Evolutionary conservation across 2,888 invertebrate genomes (phyloP), one percentile per base, ranked within the genome.

Genomic region (Eubasilissa splendida): DNA sequence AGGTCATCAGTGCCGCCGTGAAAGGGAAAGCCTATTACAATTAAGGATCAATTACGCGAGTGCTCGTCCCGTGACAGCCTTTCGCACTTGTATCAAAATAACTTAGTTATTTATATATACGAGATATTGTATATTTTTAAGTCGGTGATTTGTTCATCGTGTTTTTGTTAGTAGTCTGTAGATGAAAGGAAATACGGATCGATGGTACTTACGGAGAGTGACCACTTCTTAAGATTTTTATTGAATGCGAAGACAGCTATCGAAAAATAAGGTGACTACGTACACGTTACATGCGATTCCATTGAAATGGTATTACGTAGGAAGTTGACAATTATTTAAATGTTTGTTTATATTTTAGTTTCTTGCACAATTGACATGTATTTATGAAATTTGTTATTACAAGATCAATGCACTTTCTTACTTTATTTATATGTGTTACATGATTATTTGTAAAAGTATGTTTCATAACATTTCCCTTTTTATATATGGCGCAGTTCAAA

Each of bases 1-100:
- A 95, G 85, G 92, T 95, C 12, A 80, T 83, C 60, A 77, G 71
- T n/a, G 76, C 65, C 63, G 65, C 76, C 11, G 66, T 76, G 65
- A 73, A 73, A 42, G 78, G 78, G 12, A 60, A 56, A 9, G 68
- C 76, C 31, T 76, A 76, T 54, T 76, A 60, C 63, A 65, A 65
- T 54, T 76, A 31, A 76, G 63, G 56, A 33, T 22, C 73, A 33
- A 73, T 65, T 65, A 65, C 31, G 42, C 42, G 42, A 42, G 42
- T 42, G 42, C 42, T 42, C 42, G 7, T 42, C 42, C 42, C 3
- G 42, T 7, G 42, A 7, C 42, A 4, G 60, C 60, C 14, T 22
- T 14, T 63, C 14, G 33, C n/a, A n/a, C 60, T 63, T 63, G 60
- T 58, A 63, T 63, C 14, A 58, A n/a, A n/a, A n/a, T 58, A 58